phyloP scores from a whole-genome alignment of 2,797 vertebrate species.

The Kryptopterus vitreolus region DNA sequence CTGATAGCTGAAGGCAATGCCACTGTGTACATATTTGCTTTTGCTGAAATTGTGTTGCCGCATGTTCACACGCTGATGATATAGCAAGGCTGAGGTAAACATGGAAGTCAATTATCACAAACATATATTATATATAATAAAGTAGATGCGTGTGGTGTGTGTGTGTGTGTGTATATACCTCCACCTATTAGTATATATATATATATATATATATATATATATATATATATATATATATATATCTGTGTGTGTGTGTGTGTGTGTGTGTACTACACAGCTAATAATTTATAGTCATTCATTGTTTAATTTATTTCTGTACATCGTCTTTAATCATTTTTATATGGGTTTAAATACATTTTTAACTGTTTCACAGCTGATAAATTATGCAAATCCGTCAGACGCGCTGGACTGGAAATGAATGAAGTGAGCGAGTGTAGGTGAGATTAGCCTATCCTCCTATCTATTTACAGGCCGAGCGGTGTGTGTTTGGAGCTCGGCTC shows the following conservation, averaged over 20 bases:
- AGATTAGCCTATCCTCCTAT: slow-evolving; percentile 83
- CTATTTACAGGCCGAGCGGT: slow-evolving; percentile 75
- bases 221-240: too few relatives aligned
- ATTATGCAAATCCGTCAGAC: slow-evolving; percentile 90
- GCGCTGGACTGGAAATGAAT: slow-evolving; percentile 89
- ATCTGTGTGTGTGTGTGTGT: too few relatives aligned
- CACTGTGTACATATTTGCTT: slow-evolving; percentile 52
- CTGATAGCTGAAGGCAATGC: slow-evolving; percentile 24
- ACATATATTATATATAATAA: too few relatives aligned
- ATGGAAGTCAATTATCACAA: slow-evolving; percentile 39
- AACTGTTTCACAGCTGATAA: slow-evolving; percentile 82
- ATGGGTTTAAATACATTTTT: not conserved
- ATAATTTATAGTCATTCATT: not conserved
- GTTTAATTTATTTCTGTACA: not conserved
- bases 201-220: too few relatives aligned
- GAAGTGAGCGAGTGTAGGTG: slow-evolving; percentile 83
- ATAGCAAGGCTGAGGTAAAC: slow-evolving; percentile 45
- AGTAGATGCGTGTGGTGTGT: too few relatives aligned
- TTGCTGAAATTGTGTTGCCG: slow-evolving; percentile 7
- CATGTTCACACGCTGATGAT: slow-evolving; percentile 34
- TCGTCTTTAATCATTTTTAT: not conserved
- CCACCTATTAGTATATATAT: too few relatives aligned
- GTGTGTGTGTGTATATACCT: too few relatives aligned
- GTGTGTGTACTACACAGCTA: too few relatives aligned
- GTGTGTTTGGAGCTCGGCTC: slow-evolving; percentile 80